These are phyloP conservation scores for Chrysochloris asiatica DNA, from an alignment of 2,113 vertebrate species.

Conservation along the genomic window DNA sequence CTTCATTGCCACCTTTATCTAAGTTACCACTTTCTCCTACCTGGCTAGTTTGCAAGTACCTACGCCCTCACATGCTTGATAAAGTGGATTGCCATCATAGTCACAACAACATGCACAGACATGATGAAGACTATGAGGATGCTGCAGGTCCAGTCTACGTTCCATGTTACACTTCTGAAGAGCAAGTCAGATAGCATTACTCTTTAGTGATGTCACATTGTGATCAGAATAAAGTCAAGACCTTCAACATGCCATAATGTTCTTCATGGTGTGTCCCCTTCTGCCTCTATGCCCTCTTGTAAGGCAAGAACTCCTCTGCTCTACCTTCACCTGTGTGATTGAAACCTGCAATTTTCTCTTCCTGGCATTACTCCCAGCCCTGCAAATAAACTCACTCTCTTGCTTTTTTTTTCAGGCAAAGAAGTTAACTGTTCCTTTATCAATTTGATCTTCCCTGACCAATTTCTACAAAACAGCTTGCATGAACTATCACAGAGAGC, in stretches of 20 bases:
- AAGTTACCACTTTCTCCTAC: not conserved
- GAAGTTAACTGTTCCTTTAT: not conserved
- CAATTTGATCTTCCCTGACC: no score
- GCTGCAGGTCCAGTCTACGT: not conserved
- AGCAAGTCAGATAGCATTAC: not conserved
- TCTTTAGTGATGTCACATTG: not conserved
- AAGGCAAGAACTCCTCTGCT: no score
- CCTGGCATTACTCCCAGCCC: not conserved
- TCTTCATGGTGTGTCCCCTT: no score
- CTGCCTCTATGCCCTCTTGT: not conserved
- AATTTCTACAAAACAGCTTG: not conserved
- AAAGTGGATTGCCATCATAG: no score
- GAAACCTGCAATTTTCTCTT: not conserved
- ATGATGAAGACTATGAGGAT: no score
- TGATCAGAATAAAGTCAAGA: not conserved
- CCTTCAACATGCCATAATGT: no score
- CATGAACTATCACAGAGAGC: not conserved
- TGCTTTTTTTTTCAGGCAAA: not conserved
- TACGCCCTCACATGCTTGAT: no score
- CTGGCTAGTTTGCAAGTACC: not conserved
- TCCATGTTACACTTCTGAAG: not conserved
- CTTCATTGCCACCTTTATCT: not conserved
- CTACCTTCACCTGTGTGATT: not conserved
- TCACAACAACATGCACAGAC: no score
- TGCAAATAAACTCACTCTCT: not conserved